Evolutionary conservation across 2,888 invertebrate genomes (phyloP), one percentile per base, ranked within the genome.

Genomic region (Lamellibrachia satsuma): DNA sequence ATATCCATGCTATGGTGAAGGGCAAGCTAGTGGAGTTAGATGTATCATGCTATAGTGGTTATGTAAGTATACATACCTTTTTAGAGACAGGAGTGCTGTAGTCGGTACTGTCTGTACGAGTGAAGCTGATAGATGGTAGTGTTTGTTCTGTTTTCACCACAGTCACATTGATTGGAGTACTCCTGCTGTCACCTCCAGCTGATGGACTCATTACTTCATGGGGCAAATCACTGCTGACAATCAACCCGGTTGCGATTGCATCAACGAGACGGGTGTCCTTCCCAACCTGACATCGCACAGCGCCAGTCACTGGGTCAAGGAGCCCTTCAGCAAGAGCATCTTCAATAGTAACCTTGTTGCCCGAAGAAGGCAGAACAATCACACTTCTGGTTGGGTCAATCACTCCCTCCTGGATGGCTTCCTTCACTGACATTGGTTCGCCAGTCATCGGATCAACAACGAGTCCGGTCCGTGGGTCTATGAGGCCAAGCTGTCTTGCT

Each of bases 371-470:
- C 95, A 99, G 98, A 93, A 97, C 96, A 96, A 98, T 99, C 95
- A 98, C 97, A n/a, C 98, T 98, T 95, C 98, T 97, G 96, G 98
- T 98, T 3, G 98, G 97, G 97, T 98, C 98, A 90, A 99, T 97
- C 93, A 99, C 97, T 93, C 98, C 98, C 95, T 97, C 97, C 93
- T 97, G 97, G 95, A 99, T 97, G 57, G 99, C 99, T 96, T 98
- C 98, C 95, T 97, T 97, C 94, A 99, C 97, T 15, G 75, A 75
- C 75, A 75, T 75, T 22, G 75, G 98, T 98, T 91, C 99, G 97
- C 97, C 98, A 98, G 60, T 97, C 97, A 95, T 98, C 98, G 92
- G 97, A 97, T 96, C 75, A 22, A 39, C 75, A 92, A 97, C 97
- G 92, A 90, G 92, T 57, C 94, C 94, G 39, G 91, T 94, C 93